Evolutionary conservation across 2,113 vertebrate species (phyloP).

Genomic region (Zingel zingel): DNA sequence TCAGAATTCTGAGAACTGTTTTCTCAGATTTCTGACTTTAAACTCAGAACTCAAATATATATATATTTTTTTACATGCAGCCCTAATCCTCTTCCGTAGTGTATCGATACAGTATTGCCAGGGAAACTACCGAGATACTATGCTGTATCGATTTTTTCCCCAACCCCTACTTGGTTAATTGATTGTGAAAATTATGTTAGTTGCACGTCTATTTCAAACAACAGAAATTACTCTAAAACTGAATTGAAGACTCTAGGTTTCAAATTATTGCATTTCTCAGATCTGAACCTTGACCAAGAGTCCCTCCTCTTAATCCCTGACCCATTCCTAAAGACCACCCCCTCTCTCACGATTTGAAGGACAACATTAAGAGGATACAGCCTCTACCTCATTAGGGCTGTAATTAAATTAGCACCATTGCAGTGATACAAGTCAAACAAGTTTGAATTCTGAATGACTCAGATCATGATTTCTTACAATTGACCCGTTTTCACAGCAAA

Average conservation of each 20-base stretch:
- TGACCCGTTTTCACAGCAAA: neutral
- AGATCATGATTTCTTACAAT: neutral
- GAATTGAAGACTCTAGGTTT: neutral
- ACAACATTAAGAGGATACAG: slow-evolving; percentile 69
- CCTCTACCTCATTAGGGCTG: slow-evolving; percentile 43
- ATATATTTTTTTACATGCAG: too few species aligned
- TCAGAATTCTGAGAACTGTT: too few species aligned
- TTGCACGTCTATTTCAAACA: neutral
- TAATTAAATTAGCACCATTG: slow-evolving; percentile 57
- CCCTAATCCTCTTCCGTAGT: too few species aligned
- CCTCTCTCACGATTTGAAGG: slow-evolving; percentile 64
- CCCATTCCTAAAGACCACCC: neutral
- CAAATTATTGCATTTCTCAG: neutral
- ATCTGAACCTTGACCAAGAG: neutral
- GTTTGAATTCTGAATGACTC: neutral
- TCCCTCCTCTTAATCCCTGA: neutral
- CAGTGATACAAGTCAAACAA: slow-evolving; percentile 27
- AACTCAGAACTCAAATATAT: too few species aligned
- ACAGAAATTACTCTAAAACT: neutral
- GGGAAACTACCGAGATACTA: too few species aligned
- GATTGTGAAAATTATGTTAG: neutral
- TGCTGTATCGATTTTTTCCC: too few species aligned
- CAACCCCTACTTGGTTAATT: too few species aligned
- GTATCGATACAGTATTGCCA: too few species aligned
- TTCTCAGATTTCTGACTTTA: too few species aligned